Conservation (phyloP, 2,113 vertebrate species). For the cattle (Bos taurus) region DNA sequence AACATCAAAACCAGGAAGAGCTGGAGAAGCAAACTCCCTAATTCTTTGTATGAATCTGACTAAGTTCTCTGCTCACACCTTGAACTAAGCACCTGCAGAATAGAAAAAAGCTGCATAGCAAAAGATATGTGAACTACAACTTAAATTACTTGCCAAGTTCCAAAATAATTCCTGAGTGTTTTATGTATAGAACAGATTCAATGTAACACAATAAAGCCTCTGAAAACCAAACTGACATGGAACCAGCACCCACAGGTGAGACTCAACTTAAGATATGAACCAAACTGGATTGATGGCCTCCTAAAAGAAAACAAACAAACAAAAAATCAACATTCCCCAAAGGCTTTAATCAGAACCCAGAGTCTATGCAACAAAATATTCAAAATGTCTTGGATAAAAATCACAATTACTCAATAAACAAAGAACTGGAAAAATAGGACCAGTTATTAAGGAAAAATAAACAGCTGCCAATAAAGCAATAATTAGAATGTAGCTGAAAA, state of each 20-base stretch:
- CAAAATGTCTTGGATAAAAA: neutral
- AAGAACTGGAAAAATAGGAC: neutral
- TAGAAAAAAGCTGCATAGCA: neutral
- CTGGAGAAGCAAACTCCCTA: neutral
- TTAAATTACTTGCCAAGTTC: neutral
- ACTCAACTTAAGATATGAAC: neutral
- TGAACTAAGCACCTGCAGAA: neutral
- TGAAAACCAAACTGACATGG: neutral
- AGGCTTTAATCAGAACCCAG: neutral
- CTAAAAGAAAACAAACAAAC: constrained; percentile 1
- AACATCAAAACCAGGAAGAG: neutral
- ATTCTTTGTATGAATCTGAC: neutral
- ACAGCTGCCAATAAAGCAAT: neutral
- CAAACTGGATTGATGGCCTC: neutral
- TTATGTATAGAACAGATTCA: neutral
- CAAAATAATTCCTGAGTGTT: neutral
- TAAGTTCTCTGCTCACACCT: neutral
- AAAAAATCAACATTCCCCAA: neutral
- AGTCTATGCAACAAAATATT: neutral
- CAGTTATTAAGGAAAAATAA: neutral
- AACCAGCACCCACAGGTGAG: neutral
- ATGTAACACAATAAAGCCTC: neutral
- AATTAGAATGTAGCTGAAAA: neutral
- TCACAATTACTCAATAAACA: neutral
- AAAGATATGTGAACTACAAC: neutral